Percentiles rank a stretch among this genome's conserved stretches.
Conservation (phyloP, 1,140 invertebrate genomes). For the Helicoverpa armigera region DNA sequence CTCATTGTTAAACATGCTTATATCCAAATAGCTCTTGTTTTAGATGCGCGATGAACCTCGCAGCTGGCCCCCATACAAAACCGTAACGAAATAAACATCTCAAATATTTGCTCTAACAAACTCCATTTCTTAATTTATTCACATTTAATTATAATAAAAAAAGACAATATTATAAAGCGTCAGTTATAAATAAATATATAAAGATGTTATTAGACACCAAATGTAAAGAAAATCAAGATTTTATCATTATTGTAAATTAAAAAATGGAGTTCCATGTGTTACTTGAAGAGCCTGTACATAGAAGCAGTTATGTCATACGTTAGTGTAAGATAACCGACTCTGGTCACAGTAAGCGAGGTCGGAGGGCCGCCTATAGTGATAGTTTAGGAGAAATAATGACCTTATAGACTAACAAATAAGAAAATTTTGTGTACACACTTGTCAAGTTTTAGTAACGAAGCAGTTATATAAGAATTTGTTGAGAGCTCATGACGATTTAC, state of each 20-base stretch:
- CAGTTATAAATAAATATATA: conserved; percentile 24
- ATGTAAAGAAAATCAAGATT: conserved; percentile 37
- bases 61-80: conserved; percentile 26
- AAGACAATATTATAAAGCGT: conserved; percentile 36
- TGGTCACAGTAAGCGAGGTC: conserved; percentile 74
- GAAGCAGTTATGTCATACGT: conserved; percentile 46
- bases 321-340: conserved; percentile 73
- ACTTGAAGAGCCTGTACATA: conserved; percentile 30
- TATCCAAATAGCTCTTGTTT: conserved; percentile 35
- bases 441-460: conserved; percentile 43
- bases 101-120: conserved; percentile 42
- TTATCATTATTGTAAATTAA: conserved; percentile 45
- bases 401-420: conserved; percentile 36
- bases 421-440: conserved; percentile 35
- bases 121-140: conserved; percentile 48
- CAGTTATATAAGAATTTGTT: conserved; percentile 25
- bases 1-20: conserved; percentile 29
- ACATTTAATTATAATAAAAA: conserved; percentile 13
- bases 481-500: background rate
- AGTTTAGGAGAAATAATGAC: conserved; percentile 65
- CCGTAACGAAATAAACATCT: conserved; percentile 12
- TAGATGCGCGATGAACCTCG: conserved; percentile 28
- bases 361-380: conserved; percentile 82
- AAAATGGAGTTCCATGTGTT: conserved; percentile 43
- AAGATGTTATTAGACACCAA: conserved; percentile 13